A percentile compares a stretch with the other conserved stretches of the same genome.
Conservation (phyloP, 2,113 vertebrate genomes). For the Sebastes fasciatus region DNA sequence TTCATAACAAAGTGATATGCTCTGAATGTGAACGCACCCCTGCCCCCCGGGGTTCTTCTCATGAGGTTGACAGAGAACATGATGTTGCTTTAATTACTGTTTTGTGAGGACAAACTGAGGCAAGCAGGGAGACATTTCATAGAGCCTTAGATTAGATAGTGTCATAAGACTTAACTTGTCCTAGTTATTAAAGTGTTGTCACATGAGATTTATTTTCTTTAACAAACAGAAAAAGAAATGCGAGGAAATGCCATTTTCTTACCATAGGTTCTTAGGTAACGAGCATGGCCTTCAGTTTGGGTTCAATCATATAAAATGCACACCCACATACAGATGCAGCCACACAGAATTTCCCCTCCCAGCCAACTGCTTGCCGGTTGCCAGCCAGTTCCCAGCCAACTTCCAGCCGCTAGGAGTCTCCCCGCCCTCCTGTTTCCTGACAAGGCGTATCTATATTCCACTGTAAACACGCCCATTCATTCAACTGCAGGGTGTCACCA, state of each 20-base stretch:
- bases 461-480: no score
- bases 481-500: no score
- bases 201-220: background rate
- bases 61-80: conserved; percentile 49
- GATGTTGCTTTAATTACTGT: conserved; percentile 55
- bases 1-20: conserved; percentile 48
- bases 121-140: conserved; percentile 29
- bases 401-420: no score
- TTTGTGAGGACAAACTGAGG: conserved; percentile 40
- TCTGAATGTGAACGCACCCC: conserved; percentile 31
- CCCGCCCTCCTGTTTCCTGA: no score
- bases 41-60: conserved; percentile 24
- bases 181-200: conserved; percentile 21
- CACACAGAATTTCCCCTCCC: no score
- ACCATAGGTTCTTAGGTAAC: background rate
- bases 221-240: conserved; percentile 3
- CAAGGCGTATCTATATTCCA: no score
- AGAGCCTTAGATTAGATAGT: conserved; percentile 7
- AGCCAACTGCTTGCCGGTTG: no score
- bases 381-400: no score
- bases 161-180: conserved; percentile 23
- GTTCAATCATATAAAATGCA: background rate
- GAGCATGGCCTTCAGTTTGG: background rate
- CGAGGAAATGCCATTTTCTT: background rate
- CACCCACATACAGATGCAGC: background rate